Evolutionary conservation across 23 tunicate species (phyloP), one percentile per base, ranked within the genome.

Genomic region (Halocynthia roretzi): DNA sequence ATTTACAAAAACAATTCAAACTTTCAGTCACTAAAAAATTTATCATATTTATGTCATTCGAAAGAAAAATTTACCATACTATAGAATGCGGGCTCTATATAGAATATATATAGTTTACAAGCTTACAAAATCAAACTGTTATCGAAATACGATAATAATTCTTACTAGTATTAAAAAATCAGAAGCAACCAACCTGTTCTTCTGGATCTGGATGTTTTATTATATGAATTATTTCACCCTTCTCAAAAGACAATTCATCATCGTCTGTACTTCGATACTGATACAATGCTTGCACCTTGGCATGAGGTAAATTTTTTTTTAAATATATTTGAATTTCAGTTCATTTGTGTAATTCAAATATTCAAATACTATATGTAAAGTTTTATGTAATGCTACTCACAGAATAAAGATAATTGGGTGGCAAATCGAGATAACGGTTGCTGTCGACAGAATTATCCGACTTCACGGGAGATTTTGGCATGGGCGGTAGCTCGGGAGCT

Each of bases 141-240:
- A 31, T 31, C 4, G 44, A 31, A 31, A 31, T 31, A 31, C 44
- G 44, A 31, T 4, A 31, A 31, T 31, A 31, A 31, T 31, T 31
- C 44, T 31, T 31, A 31, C 44, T 31, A 31, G 44, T 31, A 31
- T 31, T 31, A 31, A 31, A 31, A 31, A 31, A 31, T 31, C 44
- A 4, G 44, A 31, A 31, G 44, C 44, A 31, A 75, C 72, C 31
- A 6, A 89, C 99, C 82, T 95, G 99, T 74, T 95, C 99, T 18
- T 95, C 99, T 14, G 99, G 99, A 65, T 95, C 96, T 7, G 99
- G 99, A 73, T 62, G 88, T 56, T 88, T 81, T 22, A 95, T 85
- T 8, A 95, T 88, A 64, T 88, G 85, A 69, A 95, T 88, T 19
- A 85, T 78, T 21, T 95, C 99, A 6, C 85, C 92, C 69, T 89